These are phyloP conservation scores for Mythimna albipuncta DNA, from an alignment of 2,888 invertebrate species.

Conservation along the genomic window DNA sequence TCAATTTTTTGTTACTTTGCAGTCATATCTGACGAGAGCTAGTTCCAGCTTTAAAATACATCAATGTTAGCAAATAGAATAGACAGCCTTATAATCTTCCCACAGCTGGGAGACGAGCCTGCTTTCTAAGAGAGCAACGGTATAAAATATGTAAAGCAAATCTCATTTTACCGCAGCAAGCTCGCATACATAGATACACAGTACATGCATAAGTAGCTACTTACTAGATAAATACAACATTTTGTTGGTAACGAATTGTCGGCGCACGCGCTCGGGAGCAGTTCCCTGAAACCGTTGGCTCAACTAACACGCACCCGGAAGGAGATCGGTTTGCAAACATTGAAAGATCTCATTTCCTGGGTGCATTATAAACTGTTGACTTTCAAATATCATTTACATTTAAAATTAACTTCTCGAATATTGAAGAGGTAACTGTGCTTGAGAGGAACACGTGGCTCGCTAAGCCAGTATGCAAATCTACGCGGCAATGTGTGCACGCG, in stretches of 20 bases:
- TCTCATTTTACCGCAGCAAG: neutral
- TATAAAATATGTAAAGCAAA: neutral
- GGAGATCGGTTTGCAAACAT: conserved; percentile 70
- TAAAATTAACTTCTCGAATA: conserved; percentile 87
- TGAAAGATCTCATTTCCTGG: conserved; percentile 72
- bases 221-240: conserved; percentile 41
- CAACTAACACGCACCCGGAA: conserved; percentile 64
- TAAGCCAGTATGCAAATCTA: conserved; percentile 87
- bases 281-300: conserved; percentile 54
- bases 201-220: conserved; percentile 1
- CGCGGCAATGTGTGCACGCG: conserved; percentile 75
- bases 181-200: neutral
- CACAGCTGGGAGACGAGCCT: too few species aligned
- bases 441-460: conserved; percentile 85
- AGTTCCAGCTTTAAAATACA: too few species aligned
- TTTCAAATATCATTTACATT: conserved; percentile 87
- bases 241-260: conserved; percentile 51
- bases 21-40: neutral
- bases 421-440: conserved; percentile 87
- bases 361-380: conserved; percentile 79
- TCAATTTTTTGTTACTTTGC: neutral
- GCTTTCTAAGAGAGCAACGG: neutral
- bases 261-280: conserved; percentile 53
- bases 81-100: too few species aligned
- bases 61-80: too few species aligned